Evolutionary conservation across 2,888 invertebrate species (phyloP).

Genomic region (Itoplectis maculator): DNA sequence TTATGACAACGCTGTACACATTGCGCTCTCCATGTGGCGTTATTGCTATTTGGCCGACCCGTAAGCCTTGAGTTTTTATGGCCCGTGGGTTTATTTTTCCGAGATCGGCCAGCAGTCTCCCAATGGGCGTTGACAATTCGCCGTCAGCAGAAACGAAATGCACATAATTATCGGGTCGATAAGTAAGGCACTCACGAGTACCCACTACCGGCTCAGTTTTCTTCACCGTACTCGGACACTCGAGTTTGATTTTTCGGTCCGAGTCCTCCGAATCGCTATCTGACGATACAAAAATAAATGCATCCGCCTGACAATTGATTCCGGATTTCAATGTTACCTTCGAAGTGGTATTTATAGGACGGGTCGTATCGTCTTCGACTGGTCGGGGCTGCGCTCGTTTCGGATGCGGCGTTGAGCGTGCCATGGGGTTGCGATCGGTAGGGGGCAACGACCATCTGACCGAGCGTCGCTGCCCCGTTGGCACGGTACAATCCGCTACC

Average conservation of each 20-base stretch:
- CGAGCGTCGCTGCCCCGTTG: not conserved
- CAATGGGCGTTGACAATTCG: not conserved
- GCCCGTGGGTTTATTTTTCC: constrained; percentile 31
- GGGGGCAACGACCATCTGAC: not conserved
- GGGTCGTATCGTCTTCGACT: not conserved
- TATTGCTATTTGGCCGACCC: constrained; percentile 24
- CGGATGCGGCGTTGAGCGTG: constrained; percentile 23
- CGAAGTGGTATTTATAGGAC: no score
- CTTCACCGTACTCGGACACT: no score
- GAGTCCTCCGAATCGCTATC: not conserved
- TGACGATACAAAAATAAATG: no score
- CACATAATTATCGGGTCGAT: constrained; percentile 17
- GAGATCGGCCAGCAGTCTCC: constrained; percentile 36
- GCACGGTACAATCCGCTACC: no score
- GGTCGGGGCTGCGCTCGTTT: not conserved
- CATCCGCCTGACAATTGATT: no score
- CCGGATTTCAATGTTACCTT: no score
- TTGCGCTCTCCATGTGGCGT: constrained; percentile 21
- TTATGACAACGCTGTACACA: constrained; percentile 37
- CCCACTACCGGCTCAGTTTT: not conserved
- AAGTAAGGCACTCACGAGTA: constrained; percentile 34
- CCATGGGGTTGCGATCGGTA: not conserved
- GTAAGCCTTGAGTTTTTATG: constrained; percentile 4
- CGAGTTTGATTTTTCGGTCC: not conserved
- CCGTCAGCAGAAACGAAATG: constrained; percentile 45